These are phyloP conservation scores for Muschampia plurimacula DNA, from an alignment of 2,888 invertebrate species.

Conservation along the genomic window DNA sequence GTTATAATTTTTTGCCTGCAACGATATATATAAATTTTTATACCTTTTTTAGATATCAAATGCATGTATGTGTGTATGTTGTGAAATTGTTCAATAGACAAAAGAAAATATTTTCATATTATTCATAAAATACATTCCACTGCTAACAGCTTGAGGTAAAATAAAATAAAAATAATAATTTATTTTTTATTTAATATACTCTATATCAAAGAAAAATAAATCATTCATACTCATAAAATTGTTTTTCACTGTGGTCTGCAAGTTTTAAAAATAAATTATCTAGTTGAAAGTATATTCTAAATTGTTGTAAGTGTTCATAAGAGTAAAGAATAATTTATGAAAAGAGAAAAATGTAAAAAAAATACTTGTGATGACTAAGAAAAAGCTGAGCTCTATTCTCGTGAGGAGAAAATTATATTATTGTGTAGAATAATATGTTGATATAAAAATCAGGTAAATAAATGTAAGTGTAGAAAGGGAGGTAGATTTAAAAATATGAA, in stretches of 20 bases:
- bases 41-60: slow-evolving; percentile 29
- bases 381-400: slow-evolving; percentile 57
- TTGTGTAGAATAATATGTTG: slow-evolving; percentile 22
- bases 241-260: slow-evolving; percentile 57
- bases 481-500: slow-evolving; percentile 20
- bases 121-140: slow-evolving; percentile 33
- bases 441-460: slow-evolving; percentile 18
- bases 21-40: slow-evolving; percentile 20
- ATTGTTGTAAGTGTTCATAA: slow-evolving; percentile 83
- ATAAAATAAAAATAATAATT: slow-evolving; percentile 27
- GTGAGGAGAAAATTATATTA: slow-evolving; percentile 41
- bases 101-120: slow-evolving; percentile 9
- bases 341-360: slow-evolving; percentile 54
- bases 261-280: slow-evolving; percentile 48
- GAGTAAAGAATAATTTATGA: slow-evolving; percentile 67
- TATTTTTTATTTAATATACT: slow-evolving; percentile 36
- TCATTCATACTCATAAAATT: slow-evolving; percentile 16
- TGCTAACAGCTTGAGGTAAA: slow-evolving; percentile 12
- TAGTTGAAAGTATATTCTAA: slow-evolving; percentile 72
- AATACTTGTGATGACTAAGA: slow-evolving; percentile 59
- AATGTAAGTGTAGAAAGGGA: neutral
- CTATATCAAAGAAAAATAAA: slow-evolving; percentile 11
- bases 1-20: slow-evolving; percentile 32
- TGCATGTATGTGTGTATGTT: slow-evolving; percentile 10
- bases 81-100: slow-evolving; percentile 16